Conservation (phyloP, 2,113 vertebrate species). For the Platysteira castanea region DNA sequence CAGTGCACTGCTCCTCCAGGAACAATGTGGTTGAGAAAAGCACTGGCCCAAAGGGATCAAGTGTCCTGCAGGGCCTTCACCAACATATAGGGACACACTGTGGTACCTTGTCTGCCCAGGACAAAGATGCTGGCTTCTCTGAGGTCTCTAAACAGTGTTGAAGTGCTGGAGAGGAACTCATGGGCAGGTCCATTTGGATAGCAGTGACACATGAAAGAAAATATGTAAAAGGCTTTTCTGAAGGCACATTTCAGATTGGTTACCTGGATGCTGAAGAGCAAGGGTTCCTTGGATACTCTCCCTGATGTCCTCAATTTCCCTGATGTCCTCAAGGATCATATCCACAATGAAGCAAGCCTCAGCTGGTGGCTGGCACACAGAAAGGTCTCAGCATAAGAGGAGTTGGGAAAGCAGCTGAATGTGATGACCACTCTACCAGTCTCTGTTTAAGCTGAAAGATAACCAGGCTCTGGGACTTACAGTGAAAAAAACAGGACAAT, state of each 20-base stretch:
- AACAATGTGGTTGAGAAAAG: not conserved
- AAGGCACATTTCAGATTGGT: not conserved
- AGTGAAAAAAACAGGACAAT: not conserved
- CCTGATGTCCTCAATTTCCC: not conserved
- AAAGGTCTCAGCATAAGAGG: not conserved
- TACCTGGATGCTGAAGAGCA: not conserved
- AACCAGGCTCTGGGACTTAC: not conserved
- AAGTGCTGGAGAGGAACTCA: not conserved
- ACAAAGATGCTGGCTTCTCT: not conserved
- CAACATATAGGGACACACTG: fast-evolving
- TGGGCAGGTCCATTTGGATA: not conserved
- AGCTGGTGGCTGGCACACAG: not conserved
- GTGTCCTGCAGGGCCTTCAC: not conserved
- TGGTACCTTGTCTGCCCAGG: not conserved
- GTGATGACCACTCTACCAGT: not conserved
- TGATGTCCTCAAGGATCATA: not conserved
- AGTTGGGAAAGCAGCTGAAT: not conserved
- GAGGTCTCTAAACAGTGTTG: not conserved
- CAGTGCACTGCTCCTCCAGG: not conserved
- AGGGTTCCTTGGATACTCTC: not conserved
- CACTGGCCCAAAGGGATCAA: not conserved
- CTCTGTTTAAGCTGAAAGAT: not conserved
- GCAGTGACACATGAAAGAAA: not conserved
- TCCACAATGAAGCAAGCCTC: not conserved
- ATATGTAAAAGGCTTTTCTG: not conserved